A percentile compares a stretch with the other conserved stretches of the same genome.
phyloP scores from a whole-genome alignment of 2,797 vertebrate genomes.

The Pyrocephalus nanus region DNA sequence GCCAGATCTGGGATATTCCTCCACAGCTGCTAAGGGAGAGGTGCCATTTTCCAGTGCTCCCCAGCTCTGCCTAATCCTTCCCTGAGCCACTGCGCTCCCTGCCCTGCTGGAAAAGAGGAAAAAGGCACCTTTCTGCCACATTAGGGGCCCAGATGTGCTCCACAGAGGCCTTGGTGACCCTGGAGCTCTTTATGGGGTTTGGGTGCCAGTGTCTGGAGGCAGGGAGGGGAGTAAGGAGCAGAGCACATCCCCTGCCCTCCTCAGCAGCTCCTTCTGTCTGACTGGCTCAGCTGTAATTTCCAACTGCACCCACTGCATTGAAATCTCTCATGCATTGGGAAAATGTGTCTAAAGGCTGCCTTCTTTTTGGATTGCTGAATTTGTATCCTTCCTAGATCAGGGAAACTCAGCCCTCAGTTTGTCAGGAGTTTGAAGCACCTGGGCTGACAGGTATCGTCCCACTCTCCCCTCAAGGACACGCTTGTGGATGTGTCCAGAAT shows the following conservation, averaged over 20 bases:
- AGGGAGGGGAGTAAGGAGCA: background rate
- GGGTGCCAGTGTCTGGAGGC: background rate
- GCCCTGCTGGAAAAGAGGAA: background rate
- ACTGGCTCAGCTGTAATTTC: background rate
- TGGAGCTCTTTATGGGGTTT: background rate
- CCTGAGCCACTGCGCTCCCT: background rate
- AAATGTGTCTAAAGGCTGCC: background rate
- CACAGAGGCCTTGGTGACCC: background rate
- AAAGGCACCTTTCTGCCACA: background rate
- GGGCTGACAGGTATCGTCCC: background rate
- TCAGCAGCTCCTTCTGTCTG: background rate
- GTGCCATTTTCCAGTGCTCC: accelerated
- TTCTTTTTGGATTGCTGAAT: accelerated
- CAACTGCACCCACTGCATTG: background rate
- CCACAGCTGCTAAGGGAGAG: background rate
- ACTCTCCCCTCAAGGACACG: background rate
- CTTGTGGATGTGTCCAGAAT: accelerated
- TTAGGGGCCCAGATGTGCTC: background rate
- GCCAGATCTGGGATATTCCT: background rate
- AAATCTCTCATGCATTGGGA: background rate
- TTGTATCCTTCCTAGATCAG: background rate
- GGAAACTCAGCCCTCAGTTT: background rate
- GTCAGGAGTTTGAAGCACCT: background rate
- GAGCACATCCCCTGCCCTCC: background rate
- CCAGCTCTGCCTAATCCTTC: background rate